phyloP scores from a whole-genome alignment of 2,888 invertebrate genomes.

The Diaperis boleti region DNA sequence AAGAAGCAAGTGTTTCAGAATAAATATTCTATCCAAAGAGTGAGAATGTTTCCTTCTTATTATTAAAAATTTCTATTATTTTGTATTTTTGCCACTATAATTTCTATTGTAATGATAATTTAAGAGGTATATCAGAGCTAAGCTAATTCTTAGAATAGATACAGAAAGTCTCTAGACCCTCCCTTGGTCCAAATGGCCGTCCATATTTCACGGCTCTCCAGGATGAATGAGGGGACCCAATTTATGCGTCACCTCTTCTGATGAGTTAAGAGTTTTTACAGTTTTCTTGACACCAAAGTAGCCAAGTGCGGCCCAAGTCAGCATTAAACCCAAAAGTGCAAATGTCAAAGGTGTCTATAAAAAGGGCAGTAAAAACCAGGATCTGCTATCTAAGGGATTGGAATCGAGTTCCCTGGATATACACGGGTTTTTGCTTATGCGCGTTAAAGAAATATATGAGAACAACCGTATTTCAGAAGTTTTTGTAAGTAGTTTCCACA shows the following conservation, averaged over 20 bases:
- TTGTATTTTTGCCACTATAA: too few species aligned
- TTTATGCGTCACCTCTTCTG: constrained; percentile 11
- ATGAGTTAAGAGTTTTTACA: constrained; percentile 41
- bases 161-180: too few species aligned
- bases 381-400: constrained; percentile 39
- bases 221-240: too few species aligned
- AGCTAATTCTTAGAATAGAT: too few species aligned
- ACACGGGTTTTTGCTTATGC: constrained; percentile 37
- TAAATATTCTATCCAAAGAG: too few species aligned
- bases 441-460: constrained; percentile 38
- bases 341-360: constrained; percentile 51
- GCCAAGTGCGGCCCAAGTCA: constrained; percentile 44
- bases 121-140: too few species aligned
- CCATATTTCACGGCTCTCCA: too few species aligned
- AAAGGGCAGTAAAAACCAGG: constrained; percentile 49
- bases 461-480: constrained; percentile 28
- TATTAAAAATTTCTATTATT: too few species aligned
- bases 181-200: too few species aligned
- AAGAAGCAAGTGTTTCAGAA: too few species aligned
- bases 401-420: constrained; percentile 37
- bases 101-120: too few species aligned
- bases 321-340: constrained; percentile 49
- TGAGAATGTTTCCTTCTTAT: too few species aligned
- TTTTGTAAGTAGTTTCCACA: constrained; percentile 13
- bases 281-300: constrained; percentile 29